Percentiles rank a stretch among this genome's conserved stretches.
Conservation (phyloP, 2,797 vertebrate species). For the Peromyscus nudipes region DNA sequence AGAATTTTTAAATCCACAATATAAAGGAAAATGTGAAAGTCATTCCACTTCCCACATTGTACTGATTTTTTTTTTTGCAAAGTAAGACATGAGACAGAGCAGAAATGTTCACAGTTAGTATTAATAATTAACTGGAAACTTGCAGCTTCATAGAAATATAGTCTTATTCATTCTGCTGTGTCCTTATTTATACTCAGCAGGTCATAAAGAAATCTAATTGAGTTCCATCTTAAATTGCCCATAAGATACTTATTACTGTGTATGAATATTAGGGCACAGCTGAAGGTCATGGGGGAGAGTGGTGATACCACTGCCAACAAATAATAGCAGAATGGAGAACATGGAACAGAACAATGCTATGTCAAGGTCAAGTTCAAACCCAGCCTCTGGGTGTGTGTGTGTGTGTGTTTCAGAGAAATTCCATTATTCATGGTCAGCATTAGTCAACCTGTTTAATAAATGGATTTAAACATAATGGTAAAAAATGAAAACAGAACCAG, state of each 20-base stretch:
- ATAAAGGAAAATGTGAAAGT: constrained; percentile 4
- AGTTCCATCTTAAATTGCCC: constrained; percentile 71
- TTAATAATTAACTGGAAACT: constrained; percentile 70
- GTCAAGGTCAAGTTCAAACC: not conserved
- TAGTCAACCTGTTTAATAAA: not conserved
- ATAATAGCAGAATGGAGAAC: not conserved
- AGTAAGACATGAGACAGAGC: constrained; percentile 48
- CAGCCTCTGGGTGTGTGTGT: no score
- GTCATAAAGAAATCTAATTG: constrained; percentile 51
- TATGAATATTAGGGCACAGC: not conserved
- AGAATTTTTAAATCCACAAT: constrained; percentile 46
- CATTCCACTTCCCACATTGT: not conserved
- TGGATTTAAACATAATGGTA: not conserved
- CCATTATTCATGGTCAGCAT: not conserved
- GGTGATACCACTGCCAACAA: fast-evolving
- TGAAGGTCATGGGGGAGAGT: fast-evolving
- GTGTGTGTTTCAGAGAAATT: not conserved
- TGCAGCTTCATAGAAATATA: constrained; percentile 44
- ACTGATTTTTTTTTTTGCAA: constrained; percentile 31
- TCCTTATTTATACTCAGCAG: constrained; percentile 78
- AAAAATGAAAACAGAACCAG: not conserved
- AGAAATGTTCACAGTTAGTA: constrained; percentile 54
- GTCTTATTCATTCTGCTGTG: constrained; percentile 26
- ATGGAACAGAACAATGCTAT: fast-evolving
- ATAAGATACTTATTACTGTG: constrained; percentile 2